Evolutionary conservation across 2,113 vertebrate species (phyloP).

Genomic region (Neogobius melanostomus): DNA sequence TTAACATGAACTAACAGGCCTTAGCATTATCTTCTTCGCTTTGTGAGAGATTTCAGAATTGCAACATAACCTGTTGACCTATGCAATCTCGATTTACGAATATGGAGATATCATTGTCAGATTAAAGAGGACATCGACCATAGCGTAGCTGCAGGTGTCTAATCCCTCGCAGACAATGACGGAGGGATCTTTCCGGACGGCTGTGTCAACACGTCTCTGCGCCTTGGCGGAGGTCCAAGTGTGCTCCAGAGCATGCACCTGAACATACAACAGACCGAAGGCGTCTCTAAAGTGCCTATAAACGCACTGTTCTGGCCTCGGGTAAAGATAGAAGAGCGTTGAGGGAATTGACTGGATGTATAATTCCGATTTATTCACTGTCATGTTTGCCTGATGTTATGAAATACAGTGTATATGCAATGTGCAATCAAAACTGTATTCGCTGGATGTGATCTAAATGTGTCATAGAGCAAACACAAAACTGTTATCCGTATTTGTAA

Average conservation of each 20-base stretch:
- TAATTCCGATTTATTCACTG: neutral
- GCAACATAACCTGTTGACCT: no score
- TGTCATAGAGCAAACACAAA: no score
- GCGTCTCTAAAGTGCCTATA: neutral
- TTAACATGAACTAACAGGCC: no score
- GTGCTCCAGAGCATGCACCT: neutral
- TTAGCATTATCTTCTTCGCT: no score
- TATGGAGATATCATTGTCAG: neutral
- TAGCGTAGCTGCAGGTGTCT: neutral
- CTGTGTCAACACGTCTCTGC: conserved; percentile 1
- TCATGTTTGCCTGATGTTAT: neutral
- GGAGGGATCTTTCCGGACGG: neutral
- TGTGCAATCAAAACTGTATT: no score
- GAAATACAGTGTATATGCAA: no score
- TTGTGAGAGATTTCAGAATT: no score
- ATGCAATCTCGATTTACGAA: no score
- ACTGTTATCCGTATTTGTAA: no score
- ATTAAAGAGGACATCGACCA: neutral
- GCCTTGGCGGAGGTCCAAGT: neutral
- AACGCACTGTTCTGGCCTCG: neutral
- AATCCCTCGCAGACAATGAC: neutral
- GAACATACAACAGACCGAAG: neutral
- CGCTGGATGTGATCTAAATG: no score
- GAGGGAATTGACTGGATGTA: neutral
- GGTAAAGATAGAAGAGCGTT: neutral